Evolutionary conservation across 2,113 vertebrate species (phyloP), one percentile per base, ranked within the genome.

Genomic region (Ariopsis seemanni): DNA sequence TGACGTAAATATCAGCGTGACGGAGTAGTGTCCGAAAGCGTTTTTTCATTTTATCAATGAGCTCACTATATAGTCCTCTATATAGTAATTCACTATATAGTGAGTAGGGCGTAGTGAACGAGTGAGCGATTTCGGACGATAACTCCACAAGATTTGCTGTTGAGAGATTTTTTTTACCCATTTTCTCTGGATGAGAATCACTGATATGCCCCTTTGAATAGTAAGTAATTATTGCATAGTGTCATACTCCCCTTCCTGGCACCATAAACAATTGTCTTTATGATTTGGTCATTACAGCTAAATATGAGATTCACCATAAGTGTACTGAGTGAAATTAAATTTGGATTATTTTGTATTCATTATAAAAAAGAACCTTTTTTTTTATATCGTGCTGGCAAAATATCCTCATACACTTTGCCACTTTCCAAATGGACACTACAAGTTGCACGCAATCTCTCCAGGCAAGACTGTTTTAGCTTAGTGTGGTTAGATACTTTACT

Each of bases 221-320:
- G 9, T 42, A 48, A 74, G 18, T 75, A 25, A 48, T 75, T 25
- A 75, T 22, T 72, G 34, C 8, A 5, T 4, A 58, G 69, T 58
- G 25, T n/a, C 53, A 55, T 57, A 42, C 58, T 72, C 50, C n/a
- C 65, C 20, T 69, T 20, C 17, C 18, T 48, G 5, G n/a, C 50
- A 50, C 58, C 15, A 25, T 83, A 30, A 84, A 55, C 15, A 30
- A 30, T 27, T 55, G n/a, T 57, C 18, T 22, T 42, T 25, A 71
- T 8, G 69, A 25, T 50, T 62, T 84, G 10, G 30, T 75, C 30
- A 53, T 55, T 53, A 34, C 82, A 34, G 8, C 27, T 25, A 18
- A 72, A 48, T 55, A 18, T 84, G 65, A 30, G 83, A 34, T 60
- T 60, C 71, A 85, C 34, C 34, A 85, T 25, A 85, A 50, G 25